Evolutionary conservation across 2,888 invertebrate species (phyloP), one percentile per base, ranked within the genome.

Genomic region (Temnothorax unifasciatus): DNA sequence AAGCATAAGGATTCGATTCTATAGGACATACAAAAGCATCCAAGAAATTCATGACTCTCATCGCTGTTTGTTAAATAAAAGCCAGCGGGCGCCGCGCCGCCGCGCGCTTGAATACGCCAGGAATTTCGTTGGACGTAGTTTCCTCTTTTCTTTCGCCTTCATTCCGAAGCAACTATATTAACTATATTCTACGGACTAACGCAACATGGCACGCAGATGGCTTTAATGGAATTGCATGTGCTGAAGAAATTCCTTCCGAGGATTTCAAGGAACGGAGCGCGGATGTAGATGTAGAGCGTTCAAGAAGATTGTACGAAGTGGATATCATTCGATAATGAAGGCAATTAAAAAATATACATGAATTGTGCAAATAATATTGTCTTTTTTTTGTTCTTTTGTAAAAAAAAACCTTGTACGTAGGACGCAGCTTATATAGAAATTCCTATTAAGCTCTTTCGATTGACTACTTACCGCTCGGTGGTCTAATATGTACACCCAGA

Each of bases 401-500:
- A 29, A 41, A 54, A 41, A 54, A 54, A 44, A 9, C 9, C 15
- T 2, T 38, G n/a, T 3, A 8, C 18, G 50, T 44, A 50, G n/a
- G 2, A 8, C 18, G 50, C 13, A 50, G n/a, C 9, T n/a, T 11
- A 15, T 11, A 15, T 41, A 0, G n/a, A 41, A 63, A 25, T 61
- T 57, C 1, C 8, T 8, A 41, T 13, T 21, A 9, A 61, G 18
- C 4, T 15, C 8, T 34, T 71, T 15, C 3, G 15, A 25, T n/a
- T 64, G 34, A 41, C 0, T n/a, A 87, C 90, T 95, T 93, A 98
- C 98, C 98, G 95, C 97, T 97, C 73, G 98, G 98, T 93, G 97
- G 96, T 95, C 97, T 97, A 92, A 98, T 96, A 87, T 96, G 96
- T 88, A 97, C 97, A 54, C 98, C 98, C 47, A 98, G 96, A 95